A percentile compares a stretch with the other conserved stretches of the same genome.
phyloP scores from a whole-genome alignment of 2,888 invertebrate species.

The Automeris io region DNA sequence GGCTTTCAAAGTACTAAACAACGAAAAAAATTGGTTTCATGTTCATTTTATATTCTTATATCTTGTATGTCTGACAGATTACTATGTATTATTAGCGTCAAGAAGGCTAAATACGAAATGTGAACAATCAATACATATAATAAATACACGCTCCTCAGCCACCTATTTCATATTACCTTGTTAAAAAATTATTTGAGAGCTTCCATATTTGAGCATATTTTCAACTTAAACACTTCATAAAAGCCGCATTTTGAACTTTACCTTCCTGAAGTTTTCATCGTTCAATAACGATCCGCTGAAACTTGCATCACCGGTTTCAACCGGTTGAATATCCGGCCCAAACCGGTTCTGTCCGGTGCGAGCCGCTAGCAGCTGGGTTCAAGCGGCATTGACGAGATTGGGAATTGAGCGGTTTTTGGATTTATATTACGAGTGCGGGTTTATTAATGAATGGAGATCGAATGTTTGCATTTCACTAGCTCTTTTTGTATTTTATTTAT shows the following conservation, averaged over 20 bases:
- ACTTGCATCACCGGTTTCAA: background rate
- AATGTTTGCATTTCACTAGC: background rate
- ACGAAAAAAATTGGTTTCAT: no score
- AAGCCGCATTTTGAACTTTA: background rate
- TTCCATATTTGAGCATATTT: no score
- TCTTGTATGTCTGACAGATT: no score
- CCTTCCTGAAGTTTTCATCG: background rate
- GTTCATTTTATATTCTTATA: no score
- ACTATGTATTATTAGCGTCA: no score
- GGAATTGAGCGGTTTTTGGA: background rate
- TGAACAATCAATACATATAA: no score
- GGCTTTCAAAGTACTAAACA: no score
- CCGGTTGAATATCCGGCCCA: conserved; percentile 1
- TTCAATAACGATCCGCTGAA: background rate
- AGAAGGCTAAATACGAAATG: no score
- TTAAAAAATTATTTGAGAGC: no score
- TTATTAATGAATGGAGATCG: background rate
- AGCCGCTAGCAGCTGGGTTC: background rate
- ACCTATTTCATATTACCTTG: no score
- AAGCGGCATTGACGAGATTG: background rate
- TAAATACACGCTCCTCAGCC: no score
- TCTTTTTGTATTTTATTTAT: background rate
- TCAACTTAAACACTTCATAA: background rate
- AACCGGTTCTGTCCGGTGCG: background rate
- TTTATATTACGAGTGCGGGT: background rate